Evolutionary conservation across 1,140 invertebrate species (phyloP).

Genomic region (Chionoecetes opilio): DNA sequence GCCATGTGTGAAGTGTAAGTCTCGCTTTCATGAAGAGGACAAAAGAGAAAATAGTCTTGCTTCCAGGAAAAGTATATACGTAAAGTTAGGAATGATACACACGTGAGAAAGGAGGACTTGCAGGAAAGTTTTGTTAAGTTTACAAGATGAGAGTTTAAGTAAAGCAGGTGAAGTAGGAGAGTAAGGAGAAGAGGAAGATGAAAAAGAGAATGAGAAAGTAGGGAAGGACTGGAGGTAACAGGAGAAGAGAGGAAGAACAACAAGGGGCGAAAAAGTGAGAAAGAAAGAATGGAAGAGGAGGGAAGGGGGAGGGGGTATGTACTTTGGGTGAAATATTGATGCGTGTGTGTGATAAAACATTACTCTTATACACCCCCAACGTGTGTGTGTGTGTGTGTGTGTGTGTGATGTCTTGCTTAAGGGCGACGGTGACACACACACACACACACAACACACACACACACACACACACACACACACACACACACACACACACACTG

Average conservation of each 20-base stretch:
- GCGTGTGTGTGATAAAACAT: neutral
- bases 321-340: neutral
- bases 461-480: constrained; percentile 27
- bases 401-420: neutral
- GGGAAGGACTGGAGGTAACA: neutral
- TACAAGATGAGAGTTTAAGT: neutral
- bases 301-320: neutral
- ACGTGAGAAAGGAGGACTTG: no score
- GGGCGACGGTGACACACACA: neutral
- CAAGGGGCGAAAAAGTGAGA: neutral
- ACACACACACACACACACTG: constrained; percentile 16
- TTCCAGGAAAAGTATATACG: neutral
- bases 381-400: neutral
- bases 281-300: neutral
- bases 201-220: neutral
- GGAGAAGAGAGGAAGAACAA: constrained; percentile 2
- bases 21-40: neutral
- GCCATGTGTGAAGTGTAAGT: no score
- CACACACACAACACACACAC: constrained; percentile 7
- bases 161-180: neutral
- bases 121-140: neutral
- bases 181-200: neutral
- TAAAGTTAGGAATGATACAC: neutral
- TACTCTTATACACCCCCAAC: neutral
- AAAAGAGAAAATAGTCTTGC: neutral